Evolutionary conservation across 2,797 vertebrate species (phyloP).

Genomic region (Schizopygopsis pylzovi): DNA sequence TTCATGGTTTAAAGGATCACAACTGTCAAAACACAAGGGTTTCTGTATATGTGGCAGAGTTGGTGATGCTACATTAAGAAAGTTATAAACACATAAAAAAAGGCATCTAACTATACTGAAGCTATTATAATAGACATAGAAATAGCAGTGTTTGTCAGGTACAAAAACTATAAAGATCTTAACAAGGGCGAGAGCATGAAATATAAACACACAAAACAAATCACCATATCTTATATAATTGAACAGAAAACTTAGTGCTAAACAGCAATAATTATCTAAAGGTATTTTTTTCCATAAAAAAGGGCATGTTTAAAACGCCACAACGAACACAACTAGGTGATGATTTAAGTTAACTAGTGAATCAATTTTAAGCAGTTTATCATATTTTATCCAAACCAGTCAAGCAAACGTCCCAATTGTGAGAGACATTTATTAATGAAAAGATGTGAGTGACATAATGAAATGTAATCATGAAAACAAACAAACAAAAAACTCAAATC

Average conservation of each 20-base stretch:
- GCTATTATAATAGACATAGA: neutral
- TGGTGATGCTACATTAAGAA: neutral
- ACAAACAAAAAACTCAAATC: neutral
- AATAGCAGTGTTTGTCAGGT: neutral
- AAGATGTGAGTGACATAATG: neutral
- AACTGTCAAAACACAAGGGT: neutral
- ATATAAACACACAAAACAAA: neutral
- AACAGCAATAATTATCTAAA: neutral
- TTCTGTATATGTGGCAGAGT: neutral
- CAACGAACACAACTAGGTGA: neutral
- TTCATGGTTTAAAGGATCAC: neutral
- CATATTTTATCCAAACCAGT: neutral
- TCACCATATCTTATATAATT: neutral
- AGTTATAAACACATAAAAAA: neutral
- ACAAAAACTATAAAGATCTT: neutral
- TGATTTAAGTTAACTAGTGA: neutral
- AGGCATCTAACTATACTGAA: neutral
- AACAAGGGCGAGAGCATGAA: neutral
- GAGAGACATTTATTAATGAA: neutral
- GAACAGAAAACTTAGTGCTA: neutral
- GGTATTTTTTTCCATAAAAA: neutral
- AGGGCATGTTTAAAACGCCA: neutral
- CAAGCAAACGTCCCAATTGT: too few species aligned
- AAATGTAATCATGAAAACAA: neutral
- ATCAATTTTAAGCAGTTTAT: neutral